Percentiles rank a stretch among this genome's conserved stretches.
Conservation (phyloP, 2,113 vertebrate genomes). For the Xenopus laevis region DNA sequence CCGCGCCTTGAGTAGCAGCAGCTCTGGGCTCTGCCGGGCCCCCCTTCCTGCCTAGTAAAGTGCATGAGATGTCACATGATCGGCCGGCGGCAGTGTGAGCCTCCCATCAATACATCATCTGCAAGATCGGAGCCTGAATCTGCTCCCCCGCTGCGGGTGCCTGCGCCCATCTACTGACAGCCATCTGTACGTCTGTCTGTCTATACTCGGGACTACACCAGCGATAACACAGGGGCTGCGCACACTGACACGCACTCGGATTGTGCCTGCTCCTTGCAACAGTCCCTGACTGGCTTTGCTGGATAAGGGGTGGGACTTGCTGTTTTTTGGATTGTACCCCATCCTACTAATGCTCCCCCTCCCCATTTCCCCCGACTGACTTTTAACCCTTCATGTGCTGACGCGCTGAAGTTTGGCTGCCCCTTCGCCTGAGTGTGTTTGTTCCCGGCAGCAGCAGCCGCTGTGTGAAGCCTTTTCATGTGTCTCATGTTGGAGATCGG, state of each 20-base stretch:
- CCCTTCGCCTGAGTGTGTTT: slow-evolving; percentile 39
- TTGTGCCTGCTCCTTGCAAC: slow-evolving; percentile 52
- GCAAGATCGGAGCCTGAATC: slow-evolving; percentile 20
- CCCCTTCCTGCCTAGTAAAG: slow-evolving; percentile 62
- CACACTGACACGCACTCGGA: slow-evolving; percentile 41
- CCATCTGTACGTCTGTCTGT: slow-evolving; percentile 4
- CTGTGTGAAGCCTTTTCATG: slow-evolving; percentile 30
- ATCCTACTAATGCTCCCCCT: slow-evolving; percentile 36
- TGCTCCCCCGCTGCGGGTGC: slow-evolving; percentile 32
- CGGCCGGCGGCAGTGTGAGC: slow-evolving; percentile 47
- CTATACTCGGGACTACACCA: neutral
- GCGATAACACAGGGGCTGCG: slow-evolving; percentile 3
- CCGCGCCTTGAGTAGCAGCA: slow-evolving; percentile 64
- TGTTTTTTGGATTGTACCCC: slow-evolving; percentile 49
- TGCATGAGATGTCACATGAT: slow-evolving; percentile 67
- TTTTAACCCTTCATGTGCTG: slow-evolving; percentile 61
- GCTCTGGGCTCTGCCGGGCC: slow-evolving; percentile 49
- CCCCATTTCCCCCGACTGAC: slow-evolving; percentile 54
- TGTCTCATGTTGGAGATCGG: slow-evolving; percentile 36
- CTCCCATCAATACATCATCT: slow-evolving; percentile 30
- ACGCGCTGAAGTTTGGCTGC: slow-evolving; percentile 61
- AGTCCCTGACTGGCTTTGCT: slow-evolving; percentile 56
- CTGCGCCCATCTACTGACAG: slow-evolving; percentile 38
- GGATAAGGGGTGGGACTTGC: slow-evolving; percentile 65
- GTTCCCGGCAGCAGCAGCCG: slow-evolving; percentile 32